A percentile compares a stretch with the other conserved stretches of the same genome.
phyloP scores from a whole-genome alignment of 64 coral and sea anemone species.

The Cladopsammia gracilis region DNA sequence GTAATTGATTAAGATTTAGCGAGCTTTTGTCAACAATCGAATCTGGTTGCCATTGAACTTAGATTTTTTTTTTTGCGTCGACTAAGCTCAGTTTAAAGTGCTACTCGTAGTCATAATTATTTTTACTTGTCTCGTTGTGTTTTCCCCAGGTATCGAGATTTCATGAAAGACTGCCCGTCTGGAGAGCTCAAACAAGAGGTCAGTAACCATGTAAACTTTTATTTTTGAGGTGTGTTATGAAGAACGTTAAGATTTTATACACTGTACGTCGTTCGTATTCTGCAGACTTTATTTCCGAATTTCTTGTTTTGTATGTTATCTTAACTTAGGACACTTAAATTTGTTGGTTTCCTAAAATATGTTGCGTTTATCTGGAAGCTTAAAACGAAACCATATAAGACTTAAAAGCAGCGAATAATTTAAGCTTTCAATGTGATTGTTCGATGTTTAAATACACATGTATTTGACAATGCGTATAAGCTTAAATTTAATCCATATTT shows the following conservation, averaged over 20 bases:
- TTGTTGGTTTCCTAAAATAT: too few species aligned
- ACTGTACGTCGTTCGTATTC: background rate
- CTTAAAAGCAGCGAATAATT: too few species aligned
- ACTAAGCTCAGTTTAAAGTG: background rate
- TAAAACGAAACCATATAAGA: too few species aligned
- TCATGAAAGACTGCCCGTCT: conserved; percentile 99
- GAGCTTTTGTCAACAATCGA: background rate
- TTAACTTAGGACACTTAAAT: background rate
- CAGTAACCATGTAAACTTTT: background rate
- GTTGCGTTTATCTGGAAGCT: too few species aligned
- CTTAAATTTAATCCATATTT: too few species aligned
- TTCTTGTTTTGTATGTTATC: background rate
- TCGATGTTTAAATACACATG: too few species aligned
- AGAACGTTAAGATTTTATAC: background rate
- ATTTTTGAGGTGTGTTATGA: background rate
- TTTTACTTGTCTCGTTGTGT: background rate
- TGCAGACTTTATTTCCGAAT: background rate
- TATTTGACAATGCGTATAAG: too few species aligned
- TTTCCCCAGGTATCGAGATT: conserved; percentile 92
- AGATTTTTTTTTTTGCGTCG: conserved; percentile 9
- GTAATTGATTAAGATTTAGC: background rate
- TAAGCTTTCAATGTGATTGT: too few species aligned
- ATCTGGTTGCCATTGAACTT: background rate
- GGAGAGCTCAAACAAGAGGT: conserved; percentile 97
- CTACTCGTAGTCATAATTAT: background rate